Base-by-base conservation (phyloP, 2,113 vertebrate genomes). In the Steatornis caripensis region DNA sequence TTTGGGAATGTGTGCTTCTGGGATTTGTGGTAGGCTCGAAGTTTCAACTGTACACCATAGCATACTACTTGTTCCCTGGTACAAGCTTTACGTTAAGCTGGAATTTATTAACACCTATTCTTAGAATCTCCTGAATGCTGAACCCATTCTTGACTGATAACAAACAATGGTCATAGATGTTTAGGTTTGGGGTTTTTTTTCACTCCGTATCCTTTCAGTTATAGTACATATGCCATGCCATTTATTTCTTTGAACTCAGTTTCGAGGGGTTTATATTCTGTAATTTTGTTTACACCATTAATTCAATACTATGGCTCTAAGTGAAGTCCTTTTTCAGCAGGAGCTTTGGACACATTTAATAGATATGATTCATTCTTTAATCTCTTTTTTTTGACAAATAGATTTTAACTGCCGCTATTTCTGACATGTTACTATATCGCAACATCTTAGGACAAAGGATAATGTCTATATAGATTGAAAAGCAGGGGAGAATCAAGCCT, bases 11-110 rank as follows among this genome's bases (percentile, higher is more conserved):
- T 84, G 60, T 93, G 72, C 79, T 90, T 95, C 89, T 92, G 95
- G 93, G 89, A 95, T 92, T 97, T 97, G 97, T 86, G 91, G 84
- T 87, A 79, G 87, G 20, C 95, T 93, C 76, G 11, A 96, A 93
- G 90, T 91, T 94, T 92, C 93, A 95, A 84, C 74, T 94, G n/a
- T 95, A 62, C 21, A 91, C 17, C 62, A 90, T 84, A 57, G 16
- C 83, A 70, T 60, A 85, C 51, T 51, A 41, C 89, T 96, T 87
- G 79, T 96, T 96, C 37, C 46, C 92, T 75, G 39, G 46, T 69
- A 77, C 27, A 46, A 48, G 34, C 11, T 58, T 84, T 88, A 80
- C 84, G 90, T 95, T 91, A 84, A 57, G 71, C 77, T 89, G 87
- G 86, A 89, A 96, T 94, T 93, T 75, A 87, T 91, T 93, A 79